phyloP scores from a whole-genome alignment of 2,113 vertebrate genomes.

The Salvelinus namaycush region DNA sequence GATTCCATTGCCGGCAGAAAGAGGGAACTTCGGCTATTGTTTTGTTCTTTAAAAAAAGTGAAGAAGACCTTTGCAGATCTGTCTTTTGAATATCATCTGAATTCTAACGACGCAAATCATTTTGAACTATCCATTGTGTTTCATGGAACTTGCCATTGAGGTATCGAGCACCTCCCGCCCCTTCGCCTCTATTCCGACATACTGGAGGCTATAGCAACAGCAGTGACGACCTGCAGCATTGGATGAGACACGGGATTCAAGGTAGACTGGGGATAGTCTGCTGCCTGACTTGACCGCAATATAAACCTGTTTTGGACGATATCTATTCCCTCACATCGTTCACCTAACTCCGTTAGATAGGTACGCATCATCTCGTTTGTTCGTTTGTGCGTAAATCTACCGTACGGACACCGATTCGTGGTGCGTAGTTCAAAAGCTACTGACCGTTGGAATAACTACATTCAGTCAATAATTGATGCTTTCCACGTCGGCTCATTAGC shows the following conservation, averaged over 20 bases:
- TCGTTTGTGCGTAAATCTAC: constrained; percentile 2
- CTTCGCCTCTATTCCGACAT: constrained; percentile 15
- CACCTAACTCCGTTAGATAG: neutral
- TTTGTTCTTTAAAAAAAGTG: constrained; percentile 10
- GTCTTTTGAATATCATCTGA: neutral
- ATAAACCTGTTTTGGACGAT: neutral
- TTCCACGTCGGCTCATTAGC: constrained; percentile 37
- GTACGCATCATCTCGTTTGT: neutral
- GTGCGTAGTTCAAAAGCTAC: neutral
- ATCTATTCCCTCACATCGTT: neutral
- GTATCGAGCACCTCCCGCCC: constrained; percentile 9
- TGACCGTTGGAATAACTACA: neutral
- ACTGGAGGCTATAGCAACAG: constrained; percentile 8
- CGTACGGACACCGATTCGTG: neutral
- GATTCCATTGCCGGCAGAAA: neutral
- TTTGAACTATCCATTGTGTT: constrained; percentile 8
- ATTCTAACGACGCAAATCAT: neutral
- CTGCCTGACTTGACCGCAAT: neutral
- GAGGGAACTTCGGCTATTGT: constrained; percentile 14
- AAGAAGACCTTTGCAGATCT: neutral
- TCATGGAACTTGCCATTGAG: constrained; percentile 18
- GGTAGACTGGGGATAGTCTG: neutral
- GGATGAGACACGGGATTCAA: constrained; percentile 27
- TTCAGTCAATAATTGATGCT: constrained; percentile 41
- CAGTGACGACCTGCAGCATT: neutral